Conservation (phyloP, 2,113 vertebrate genomes). For the Salvelinus namaycush region DNA sequence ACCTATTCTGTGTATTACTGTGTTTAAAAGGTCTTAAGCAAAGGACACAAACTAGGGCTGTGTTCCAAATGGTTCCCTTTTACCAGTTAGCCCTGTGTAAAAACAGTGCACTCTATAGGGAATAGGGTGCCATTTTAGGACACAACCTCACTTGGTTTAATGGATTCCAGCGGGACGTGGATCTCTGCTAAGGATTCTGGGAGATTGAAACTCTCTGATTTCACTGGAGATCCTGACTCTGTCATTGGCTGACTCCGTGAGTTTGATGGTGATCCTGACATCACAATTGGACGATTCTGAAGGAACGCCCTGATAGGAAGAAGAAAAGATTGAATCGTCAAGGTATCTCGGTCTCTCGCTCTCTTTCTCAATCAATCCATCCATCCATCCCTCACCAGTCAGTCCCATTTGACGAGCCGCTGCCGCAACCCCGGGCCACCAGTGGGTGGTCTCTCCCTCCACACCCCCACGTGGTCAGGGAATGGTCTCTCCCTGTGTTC, state of each 20-base stretch:
- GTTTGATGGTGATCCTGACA: slow-evolving; percentile 4
- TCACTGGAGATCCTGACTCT: slow-evolving; percentile 8
- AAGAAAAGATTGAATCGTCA: no score
- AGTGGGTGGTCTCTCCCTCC: slow-evolving; percentile 24
- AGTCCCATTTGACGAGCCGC: slow-evolving; percentile 16
- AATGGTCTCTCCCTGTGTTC: background rate
- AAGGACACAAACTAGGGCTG: no score
- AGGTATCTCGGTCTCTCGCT: no score
- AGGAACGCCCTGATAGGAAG: slow-evolving; percentile 33
- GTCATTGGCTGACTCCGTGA: background rate
- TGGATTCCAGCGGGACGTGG: slow-evolving; percentile 79
- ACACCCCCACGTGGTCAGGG: slow-evolving; percentile 24
- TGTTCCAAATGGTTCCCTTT: no score
- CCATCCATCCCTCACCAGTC: slow-evolving; percentile 25
- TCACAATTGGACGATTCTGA: slow-evolving; percentile 33
- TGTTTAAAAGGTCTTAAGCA: no score
- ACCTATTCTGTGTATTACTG: no score
- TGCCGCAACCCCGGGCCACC: slow-evolving; percentile 31
- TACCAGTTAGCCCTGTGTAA: no score
- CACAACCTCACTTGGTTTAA: slow-evolving; percentile 77
- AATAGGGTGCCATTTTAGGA: no score
- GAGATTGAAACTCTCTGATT: background rate
- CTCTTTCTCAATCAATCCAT: no score
- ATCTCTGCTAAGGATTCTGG: slow-evolving; percentile 70
- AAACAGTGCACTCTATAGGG: no score